Percentiles rank a stretch among this genome's conserved stretches.
These are phyloP conservation scores for Aphrophora alni DNA, from an alignment of 2,888 invertebrate species.

Conservation along the genomic window DNA sequence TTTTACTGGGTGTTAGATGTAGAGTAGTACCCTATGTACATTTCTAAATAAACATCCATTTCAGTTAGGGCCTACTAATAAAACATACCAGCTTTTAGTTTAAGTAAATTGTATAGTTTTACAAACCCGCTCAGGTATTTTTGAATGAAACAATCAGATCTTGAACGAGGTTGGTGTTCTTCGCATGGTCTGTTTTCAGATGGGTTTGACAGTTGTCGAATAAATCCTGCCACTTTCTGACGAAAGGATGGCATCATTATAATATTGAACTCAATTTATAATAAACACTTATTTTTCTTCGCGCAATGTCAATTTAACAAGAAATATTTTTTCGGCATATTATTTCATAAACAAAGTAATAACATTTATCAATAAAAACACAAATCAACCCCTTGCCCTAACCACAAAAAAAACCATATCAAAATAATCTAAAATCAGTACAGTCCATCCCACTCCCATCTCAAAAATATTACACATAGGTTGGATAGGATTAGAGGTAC, in stretches of 20 bases:
- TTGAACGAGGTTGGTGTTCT: conserved; percentile 54
- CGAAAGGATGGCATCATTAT: conserved; percentile 70
- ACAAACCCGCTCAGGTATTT: conserved; percentile 73
- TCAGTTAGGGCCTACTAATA: too few relatives aligned
- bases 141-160: conserved; percentile 68
- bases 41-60: too few relatives aligned
- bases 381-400: background rate
- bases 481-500: too few relatives aligned
- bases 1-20: too few relatives aligned
- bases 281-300: background rate
- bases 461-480: too few relatives aligned
- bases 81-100: too few relatives aligned
- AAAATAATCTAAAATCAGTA: background rate
- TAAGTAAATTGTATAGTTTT: background rate
- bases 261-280: background rate
- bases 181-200: conserved; percentile 63
- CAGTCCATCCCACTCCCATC: too few relatives aligned
- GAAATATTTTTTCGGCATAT: background rate
- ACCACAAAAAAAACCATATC: background rate
- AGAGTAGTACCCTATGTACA: too few relatives aligned
- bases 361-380: background rate
- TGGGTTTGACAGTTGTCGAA: conserved; percentile 73
- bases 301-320: background rate
- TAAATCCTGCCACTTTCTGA: conserved; percentile 74
- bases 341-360: background rate